Evolutionary conservation across 2,888 invertebrate genomes (phyloP), one percentile per base, ranked within the genome.

Genomic region (Acholoe squamosa): DNA sequence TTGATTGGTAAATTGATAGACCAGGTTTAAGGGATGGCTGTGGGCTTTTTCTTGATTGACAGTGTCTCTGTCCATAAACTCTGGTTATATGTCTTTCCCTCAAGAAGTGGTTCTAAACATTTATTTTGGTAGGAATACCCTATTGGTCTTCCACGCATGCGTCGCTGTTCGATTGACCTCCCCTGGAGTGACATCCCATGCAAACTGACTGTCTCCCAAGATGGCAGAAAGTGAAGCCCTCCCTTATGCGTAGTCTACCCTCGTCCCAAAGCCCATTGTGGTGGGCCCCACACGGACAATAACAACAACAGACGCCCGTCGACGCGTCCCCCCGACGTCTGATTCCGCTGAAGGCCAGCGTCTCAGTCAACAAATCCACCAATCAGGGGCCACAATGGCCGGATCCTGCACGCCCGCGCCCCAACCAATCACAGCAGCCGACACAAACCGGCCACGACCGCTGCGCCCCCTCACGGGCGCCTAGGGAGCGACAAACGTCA

Each of bases 321-420:
- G 43, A 19, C 43, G 19, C 80, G 7, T 76, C 16, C 76, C 76
- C 76, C 76, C 31, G 76, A 76, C 76, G 76, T 76, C 76, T 76
- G 76, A 76, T 76, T 76, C 76, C 76, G 28, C 76, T 31, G 76
- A 76, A 76, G 28, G 76, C 76, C 25, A 76, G 25, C 76, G 76
- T 52, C 84, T n/a, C 34, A n/a, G 84, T 84, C 86, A 28, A 56
- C 52, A 52, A 86, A 86, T 54, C 86, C 52, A 54, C 54, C 56
- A 86, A 86, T 86, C 86, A 86, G 86, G 25, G 54, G 16, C 56
- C 86, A 86, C 86, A 86, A 86, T 56, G 54, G 25, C 10, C 25
- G 54, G 86, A 86, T 54, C 86, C 28, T 19, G 56, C 54, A 0
- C 54, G 56, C 54, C 86, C 14, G 19, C 52, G 86, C 28, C 86